Percentiles rank a stretch among this genome's conserved stretches.
These are phyloP conservation scores for Acipenser transmontanus DNA, from an alignment of 2,797 vertebrate genomes.

Conservation along the genomic window DNA sequence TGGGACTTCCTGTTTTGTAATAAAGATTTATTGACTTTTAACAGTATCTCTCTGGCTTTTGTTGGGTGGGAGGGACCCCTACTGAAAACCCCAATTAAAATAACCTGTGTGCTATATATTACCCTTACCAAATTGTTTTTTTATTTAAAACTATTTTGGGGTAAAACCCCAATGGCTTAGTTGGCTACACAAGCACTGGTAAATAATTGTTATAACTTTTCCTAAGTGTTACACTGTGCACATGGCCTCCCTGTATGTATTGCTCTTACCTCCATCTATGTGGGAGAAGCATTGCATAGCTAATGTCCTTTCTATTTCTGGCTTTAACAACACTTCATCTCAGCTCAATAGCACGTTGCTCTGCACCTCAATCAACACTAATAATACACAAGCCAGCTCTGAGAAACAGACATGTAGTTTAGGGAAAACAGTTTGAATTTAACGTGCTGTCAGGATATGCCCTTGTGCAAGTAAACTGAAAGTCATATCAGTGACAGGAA, in stretches of 20 bases:
- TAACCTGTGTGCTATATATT: too few species aligned
- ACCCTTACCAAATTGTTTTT: too few species aligned
- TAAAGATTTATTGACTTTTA: too few species aligned
- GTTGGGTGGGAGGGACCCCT: too few species aligned
- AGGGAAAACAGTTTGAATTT: neutral
- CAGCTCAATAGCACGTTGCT: neutral
- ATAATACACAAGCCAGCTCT: neutral
- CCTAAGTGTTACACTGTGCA: too few species aligned
- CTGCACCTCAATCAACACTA: neutral
- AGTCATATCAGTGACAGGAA: neutral
- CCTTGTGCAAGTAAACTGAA: neutral
- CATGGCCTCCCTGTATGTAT: neutral
- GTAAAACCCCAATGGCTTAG: too few species aligned
- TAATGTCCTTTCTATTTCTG: neutral
- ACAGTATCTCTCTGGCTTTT: too few species aligned
- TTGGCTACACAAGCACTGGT: too few species aligned
- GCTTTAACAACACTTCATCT: neutral
- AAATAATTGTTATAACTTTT: too few species aligned
- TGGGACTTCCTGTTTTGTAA: too few species aligned
- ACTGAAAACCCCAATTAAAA: too few species aligned
- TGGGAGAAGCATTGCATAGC: neutral
- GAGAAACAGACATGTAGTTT: neutral
- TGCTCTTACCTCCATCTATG: constrained; percentile 1
- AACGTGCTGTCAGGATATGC: neutral
- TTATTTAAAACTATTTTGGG: too few species aligned